Evolutionary conservation across 2,888 invertebrate species (phyloP).

Genomic region (Chrysomela aeneicollis): DNA sequence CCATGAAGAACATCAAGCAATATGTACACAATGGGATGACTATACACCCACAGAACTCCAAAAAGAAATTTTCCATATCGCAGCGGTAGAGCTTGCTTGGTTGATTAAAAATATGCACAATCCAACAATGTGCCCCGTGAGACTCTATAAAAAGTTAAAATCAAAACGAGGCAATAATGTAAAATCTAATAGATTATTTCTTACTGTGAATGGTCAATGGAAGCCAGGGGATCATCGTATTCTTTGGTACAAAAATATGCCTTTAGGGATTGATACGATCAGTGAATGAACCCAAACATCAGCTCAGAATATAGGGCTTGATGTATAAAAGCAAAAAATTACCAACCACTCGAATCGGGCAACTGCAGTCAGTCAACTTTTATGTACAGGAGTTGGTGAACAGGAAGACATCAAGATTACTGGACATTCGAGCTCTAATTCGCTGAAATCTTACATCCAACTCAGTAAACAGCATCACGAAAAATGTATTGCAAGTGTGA

Average conservation of each 20-base stretch:
- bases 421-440: conserved; percentile 12
- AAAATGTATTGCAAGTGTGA: conserved; percentile 11
- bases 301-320: conserved; percentile 5
- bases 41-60: conserved; percentile 10
- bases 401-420: conserved; percentile 1
- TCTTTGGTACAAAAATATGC: conserved; percentile 15
- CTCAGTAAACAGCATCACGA: conserved; percentile 14
- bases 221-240: conserved; percentile 4
- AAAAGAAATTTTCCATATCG: conserved; percentile 52
- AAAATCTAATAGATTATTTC: conserved; percentile 13
- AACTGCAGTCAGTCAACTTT: conserved; percentile 2
- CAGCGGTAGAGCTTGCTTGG: conserved; percentile 16
- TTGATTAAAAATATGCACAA: conserved; percentile 18
- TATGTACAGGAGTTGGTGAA: not conserved
- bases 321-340: not conserved
- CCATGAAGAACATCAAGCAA: conserved; percentile 16
- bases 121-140: conserved; percentile 15
- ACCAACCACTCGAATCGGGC: not conserved
- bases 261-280: not conserved
- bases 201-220: conserved; percentile 13
- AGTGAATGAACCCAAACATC: not conserved
- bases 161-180: conserved; percentile 5
- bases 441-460: conserved; percentile 13
- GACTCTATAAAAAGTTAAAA: not conserved
- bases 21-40: conserved; percentile 13